These are phyloP conservation scores for Deilephila elpenor DNA, from an alignment of 2,888 invertebrate genomes.

Conservation along the genomic window DNA sequence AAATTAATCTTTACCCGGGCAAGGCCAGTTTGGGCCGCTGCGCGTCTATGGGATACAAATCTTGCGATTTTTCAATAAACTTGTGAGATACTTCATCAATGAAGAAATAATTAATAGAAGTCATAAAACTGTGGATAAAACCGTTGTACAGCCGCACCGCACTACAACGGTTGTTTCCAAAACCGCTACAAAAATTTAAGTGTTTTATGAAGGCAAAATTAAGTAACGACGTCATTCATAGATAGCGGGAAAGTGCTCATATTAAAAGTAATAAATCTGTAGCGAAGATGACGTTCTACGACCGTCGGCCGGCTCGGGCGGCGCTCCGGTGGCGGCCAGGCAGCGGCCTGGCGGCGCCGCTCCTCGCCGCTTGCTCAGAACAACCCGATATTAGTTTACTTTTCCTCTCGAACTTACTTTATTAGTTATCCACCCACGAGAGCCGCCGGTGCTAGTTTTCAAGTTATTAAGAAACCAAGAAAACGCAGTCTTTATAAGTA, in stretches of 20 bases:
- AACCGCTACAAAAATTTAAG: background rate
- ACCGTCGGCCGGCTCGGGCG: background rate
- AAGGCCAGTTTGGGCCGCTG: too few species aligned
- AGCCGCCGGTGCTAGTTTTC: constrained; percentile 76
- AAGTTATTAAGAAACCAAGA: constrained; percentile 76
- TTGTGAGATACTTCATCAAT: too few species aligned
- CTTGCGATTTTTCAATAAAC: too few species aligned
- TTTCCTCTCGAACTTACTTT: constrained; percentile 83
- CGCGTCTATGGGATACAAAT: too few species aligned
- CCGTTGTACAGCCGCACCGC: background rate
- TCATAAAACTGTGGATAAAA: background rate
- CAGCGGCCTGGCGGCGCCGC: constrained; percentile 44
- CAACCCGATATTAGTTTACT: constrained; percentile 85
- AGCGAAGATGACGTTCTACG: constrained; percentile 57
- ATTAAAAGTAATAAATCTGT: constrained; percentile 81
- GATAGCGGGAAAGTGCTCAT: constrained; percentile 62
- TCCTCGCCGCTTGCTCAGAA: constrained; percentile 64
- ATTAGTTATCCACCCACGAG: constrained; percentile 79
- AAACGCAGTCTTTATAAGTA: constrained; percentile 44
- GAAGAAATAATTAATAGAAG: too few species aligned
- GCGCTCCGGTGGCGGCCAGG: background rate
- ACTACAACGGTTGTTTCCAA: background rate
- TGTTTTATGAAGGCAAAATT: constrained; percentile 47
- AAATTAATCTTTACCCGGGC: too few species aligned
- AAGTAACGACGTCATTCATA: constrained; percentile 61